Evolutionary conservation across 1,140 invertebrate genomes (phyloP), one percentile per base, ranked within the genome.

Genomic region (Drosophila burlai): DNA sequence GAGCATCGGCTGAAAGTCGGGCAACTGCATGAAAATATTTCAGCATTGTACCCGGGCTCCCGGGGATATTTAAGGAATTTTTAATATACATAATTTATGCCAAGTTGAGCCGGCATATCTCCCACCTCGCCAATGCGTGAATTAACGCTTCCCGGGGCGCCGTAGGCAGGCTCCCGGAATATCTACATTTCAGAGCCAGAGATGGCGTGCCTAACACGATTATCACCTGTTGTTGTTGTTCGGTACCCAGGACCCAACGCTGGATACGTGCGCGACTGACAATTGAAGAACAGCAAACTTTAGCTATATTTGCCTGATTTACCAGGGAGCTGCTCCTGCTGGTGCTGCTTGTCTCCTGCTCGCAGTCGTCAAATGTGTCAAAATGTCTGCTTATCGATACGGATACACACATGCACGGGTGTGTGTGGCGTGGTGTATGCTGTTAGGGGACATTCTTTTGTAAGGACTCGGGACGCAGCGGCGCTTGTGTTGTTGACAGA

Each of bases 21-120:
- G 16, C 29, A 58, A 65, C 72, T 83, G 81, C 81, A 90, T 89
- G 84, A 73, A 87, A 87, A 87, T 87, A 90, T 87, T 83, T 84
- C 68, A 60, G 71, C 50, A 57, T 66, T 47, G 62, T 46, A 21
- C 50, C 52, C 68, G 11, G 60, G 60, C 55, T 36, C 59, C 26
- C 62, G 26, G 36, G 55, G 60, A 74, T 81, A 90, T 90, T 90
- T 84, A 38, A 76, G 80, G 85, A 87, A 87, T 87, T 87, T 87
- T 87, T 87, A 90, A 87, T 87, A 87, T 87, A 83, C 81, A 84
- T 80, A 83, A 87, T 89, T 80, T 87, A 83, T 71, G 67, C 74
- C 50, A 10, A 64, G 73, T n/a, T 21, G 36, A 38, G 9, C 26
- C 42, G 18, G 24, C 29, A 10, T 4, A 45, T 11, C 29, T 18